A percentile compares a stretch with the other conserved stretches of the same genome.
Evolutionary conservation across 2,113 vertebrate species (phyloP).

Genomic region (Desmodus rotundus): DNA sequence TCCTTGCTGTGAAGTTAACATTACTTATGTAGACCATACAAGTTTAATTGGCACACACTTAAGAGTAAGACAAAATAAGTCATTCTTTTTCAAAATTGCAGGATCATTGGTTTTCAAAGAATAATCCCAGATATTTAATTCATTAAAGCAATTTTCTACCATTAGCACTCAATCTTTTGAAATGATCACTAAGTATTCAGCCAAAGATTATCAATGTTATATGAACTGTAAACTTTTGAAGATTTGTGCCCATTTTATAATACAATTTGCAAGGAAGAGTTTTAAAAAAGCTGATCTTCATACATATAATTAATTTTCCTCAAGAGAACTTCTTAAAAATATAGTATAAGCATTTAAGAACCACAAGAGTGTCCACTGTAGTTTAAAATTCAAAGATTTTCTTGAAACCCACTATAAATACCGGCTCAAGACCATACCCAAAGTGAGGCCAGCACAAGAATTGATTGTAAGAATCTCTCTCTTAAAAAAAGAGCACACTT

Average conservation of each 20-base stretch:
- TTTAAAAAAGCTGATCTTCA: constrained; percentile 71
- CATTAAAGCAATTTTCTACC: constrained; percentile 60
- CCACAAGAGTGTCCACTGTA: constrained; percentile 58
- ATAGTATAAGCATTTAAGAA: constrained; percentile 78
- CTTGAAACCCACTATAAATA: constrained; percentile 72
- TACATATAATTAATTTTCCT: constrained; percentile 68
- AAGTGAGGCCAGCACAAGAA: constrained; percentile 77
- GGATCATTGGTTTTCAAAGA: constrained; percentile 70
- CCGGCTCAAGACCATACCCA: constrained; percentile 72
- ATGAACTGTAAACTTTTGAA: constrained; percentile 80
- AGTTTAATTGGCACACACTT: constrained; percentile 64
- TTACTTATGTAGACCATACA: constrained; percentile 58
- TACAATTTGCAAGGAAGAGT: constrained; percentile 70
- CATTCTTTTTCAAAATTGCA: constrained; percentile 76
- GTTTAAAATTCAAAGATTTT: constrained; percentile 62
- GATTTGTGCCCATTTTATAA: constrained; percentile 70
- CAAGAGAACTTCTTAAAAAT: constrained; percentile 78
- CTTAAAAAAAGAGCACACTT: constrained; percentile 81
- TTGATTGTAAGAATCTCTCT: constrained; percentile 79
- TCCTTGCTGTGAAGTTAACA: constrained; percentile 43
- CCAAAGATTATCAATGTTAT: constrained; percentile 66
- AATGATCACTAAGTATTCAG: constrained; percentile 69
- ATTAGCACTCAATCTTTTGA: constrained; percentile 62
- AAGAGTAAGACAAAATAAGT: constrained; percentile 78
- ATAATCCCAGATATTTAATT: constrained; percentile 72